Evolutionary conservation across 92 coral and sea anemone genomes (phyloP), one percentile per base, ranked within the genome.

Genomic region (Umimayanthus chanpuru): DNA sequence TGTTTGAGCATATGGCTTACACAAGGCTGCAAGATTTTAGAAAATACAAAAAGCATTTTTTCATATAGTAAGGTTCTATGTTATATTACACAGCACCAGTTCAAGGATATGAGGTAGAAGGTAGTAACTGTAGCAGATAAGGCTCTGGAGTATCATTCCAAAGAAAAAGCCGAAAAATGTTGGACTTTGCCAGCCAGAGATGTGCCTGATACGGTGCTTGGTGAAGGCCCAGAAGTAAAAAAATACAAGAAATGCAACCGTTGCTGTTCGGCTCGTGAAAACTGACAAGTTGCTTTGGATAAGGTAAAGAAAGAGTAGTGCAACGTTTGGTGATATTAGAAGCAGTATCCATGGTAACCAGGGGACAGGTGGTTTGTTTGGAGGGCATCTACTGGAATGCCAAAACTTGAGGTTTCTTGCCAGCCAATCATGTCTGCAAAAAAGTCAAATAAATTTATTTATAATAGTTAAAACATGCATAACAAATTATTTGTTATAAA

Each of bases 101-200:
- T 64, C 77, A 92, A 97, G 99, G 99, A 97, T 97, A 97, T 93
- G 92, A 80, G 99, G 99, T 64, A 88, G 81, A 44, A 97, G 49
- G 53, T 92, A 85, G 29, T 80, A 64, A 70, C 90, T 90, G 86
- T 95, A 94, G 76, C 96, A 94, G 2, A 92, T 30, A 73, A 95
- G 80, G 64, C 98, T 95, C 32, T 95, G 96, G 39, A 92, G 40
- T 21, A 97, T 92, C 47, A 92, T 88, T 36, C 98, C 98, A 94
- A 92, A 97, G 92, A 95, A 97, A 86, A 93, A 92, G 4, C 99
- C 99, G 73, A 89, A 83, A 50, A 93, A 90, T 36, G 97, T 95
- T 44, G 99, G 98, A 77, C 89, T 97, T 12, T 95, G 96, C 47
- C 90, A 77, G 6, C 89, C 93, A 10, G 99, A 95, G 23, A 97